Conservation (phyloP, 1,140 invertebrate genomes). For the Proctacanthus coquilletti region DNA sequence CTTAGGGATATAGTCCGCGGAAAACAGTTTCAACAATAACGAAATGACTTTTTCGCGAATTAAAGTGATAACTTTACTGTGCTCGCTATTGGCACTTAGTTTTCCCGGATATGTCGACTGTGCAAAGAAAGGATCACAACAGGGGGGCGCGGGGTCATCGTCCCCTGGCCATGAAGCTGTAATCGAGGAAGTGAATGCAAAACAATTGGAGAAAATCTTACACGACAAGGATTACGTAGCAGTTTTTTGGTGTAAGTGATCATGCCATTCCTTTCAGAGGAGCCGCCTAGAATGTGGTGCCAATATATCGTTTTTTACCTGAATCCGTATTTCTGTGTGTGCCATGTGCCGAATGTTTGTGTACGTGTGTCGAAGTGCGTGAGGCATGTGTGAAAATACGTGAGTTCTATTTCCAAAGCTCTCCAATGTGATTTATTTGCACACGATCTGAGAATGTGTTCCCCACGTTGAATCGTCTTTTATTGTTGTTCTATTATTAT, state of each 20-base stretch:
- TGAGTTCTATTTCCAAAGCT: no score
- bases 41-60: conserved; percentile 28
- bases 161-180: conserved; percentile 42
- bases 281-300: no score
- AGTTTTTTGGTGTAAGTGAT: conserved; percentile 93
- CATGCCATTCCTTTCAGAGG: no score
- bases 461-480: no score
- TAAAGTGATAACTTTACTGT: conserved; percentile 26
- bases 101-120: conserved; percentile 28
- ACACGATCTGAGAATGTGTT: no score
- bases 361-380: no score
- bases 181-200: conserved; percentile 82
- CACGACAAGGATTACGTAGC: conserved; percentile 85
- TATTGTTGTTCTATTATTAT: no score
- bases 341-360: no score
- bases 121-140: conserved; percentile 10
- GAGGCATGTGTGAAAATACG: no score
- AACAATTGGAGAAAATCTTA: conserved; percentile 74
- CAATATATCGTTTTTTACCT: no score
- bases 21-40: conserved; percentile 19
- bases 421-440: no score
- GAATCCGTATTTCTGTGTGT: no score
- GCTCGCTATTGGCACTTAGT: conserved; percentile 25
- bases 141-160: conserved; percentile 14
- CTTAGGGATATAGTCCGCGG: conserved; percentile 28